Conservation (phyloP, 2,113 vertebrate genomes). For the Strix aluco region DNA sequence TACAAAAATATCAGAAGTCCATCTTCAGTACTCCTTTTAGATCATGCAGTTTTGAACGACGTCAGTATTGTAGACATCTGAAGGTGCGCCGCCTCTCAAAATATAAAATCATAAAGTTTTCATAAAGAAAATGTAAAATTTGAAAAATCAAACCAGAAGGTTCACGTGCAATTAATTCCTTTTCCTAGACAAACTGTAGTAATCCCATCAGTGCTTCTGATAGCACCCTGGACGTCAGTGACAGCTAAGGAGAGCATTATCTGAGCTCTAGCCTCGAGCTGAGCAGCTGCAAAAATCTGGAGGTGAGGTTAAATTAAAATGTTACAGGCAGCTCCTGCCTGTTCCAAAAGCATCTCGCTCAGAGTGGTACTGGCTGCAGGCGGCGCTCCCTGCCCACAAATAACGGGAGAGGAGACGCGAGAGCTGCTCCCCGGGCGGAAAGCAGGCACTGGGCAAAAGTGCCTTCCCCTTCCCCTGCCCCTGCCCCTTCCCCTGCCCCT, state of each 20-base stretch:
- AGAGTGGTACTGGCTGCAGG: accelerated
- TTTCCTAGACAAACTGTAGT: not conserved
- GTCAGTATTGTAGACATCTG: not conserved
- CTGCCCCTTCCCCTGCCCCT: no score
- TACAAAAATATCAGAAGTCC: not conserved
- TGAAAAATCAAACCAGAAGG: not conserved
- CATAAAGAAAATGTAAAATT: not conserved
- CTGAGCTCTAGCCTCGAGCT: not conserved
- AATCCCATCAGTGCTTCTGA: not conserved
- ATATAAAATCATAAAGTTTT: not conserved
- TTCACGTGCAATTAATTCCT: accelerated
- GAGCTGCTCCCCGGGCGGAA: accelerated
- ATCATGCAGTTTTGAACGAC: not conserved
- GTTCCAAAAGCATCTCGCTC: not conserved
- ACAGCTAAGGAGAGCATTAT: not conserved
- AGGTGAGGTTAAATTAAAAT: not conserved
- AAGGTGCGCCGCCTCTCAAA: not conserved
- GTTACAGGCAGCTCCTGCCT: not conserved
- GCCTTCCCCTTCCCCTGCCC: not conserved
- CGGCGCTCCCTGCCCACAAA: not conserved
- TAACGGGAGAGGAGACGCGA: no score
- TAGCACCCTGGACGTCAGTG: not conserved
- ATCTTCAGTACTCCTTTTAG: not conserved
- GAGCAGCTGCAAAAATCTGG: not conserved
- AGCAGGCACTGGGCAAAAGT: accelerated